These are phyloP conservation scores for Falco columbarius DNA, from an alignment of 2,797 vertebrate species.

Conservation along the genomic window DNA sequence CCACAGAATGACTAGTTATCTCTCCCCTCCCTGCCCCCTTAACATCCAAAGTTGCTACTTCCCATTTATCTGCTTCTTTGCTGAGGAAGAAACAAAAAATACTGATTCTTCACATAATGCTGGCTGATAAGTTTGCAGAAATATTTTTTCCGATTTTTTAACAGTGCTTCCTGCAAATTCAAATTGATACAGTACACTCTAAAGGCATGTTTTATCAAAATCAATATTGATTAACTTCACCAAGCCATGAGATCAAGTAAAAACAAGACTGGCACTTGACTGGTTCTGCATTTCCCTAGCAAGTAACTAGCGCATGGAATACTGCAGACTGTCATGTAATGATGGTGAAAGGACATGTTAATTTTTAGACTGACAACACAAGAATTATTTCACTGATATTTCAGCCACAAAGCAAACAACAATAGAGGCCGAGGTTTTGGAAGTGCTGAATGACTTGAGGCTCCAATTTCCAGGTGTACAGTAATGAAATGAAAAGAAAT, in stretches of 20 bases:
- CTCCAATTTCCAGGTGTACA: neutral
- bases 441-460: neutral
- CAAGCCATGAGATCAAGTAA: neutral
- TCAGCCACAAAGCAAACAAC: neutral
- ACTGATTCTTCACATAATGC: neutral
- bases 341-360: neutral
- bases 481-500: neutral
- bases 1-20: neutral
- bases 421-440: neutral
- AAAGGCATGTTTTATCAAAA: neutral
- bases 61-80: neutral
- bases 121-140: neutral
- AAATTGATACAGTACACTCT: neutral
- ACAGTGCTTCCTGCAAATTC: neutral
- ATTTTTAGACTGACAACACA: neutral
- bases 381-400: neutral
- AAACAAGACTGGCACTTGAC: neutral
- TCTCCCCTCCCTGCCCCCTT: neutral
- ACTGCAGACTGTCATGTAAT: neutral
- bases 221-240: neutral
- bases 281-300: neutral
- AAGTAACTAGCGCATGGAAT: neutral
- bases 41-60: neutral
- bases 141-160: neutral
- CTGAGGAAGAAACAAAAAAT: neutral